These are phyloP conservation scores for Synergus umbraculus DNA, from an alignment of 2,888 invertebrate genomes.

Conservation along the genomic window DNA sequence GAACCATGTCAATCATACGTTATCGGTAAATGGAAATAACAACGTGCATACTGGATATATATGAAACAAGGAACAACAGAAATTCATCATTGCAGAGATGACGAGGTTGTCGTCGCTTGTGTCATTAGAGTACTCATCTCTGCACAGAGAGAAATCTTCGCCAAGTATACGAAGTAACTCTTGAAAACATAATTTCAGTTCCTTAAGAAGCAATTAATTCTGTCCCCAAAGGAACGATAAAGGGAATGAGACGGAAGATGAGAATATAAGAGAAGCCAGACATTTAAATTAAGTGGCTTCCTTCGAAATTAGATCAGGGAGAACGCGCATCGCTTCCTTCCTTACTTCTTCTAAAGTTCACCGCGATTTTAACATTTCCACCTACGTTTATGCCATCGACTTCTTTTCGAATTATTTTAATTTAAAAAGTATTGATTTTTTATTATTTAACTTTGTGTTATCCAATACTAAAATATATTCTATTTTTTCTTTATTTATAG, in stretches of 20 bases:
- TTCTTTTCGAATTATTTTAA: background rate
- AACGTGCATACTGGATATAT: background rate
- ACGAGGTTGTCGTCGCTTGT: conserved; percentile 38
- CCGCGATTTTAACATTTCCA: conserved; percentile 45
- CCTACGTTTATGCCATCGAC: conserved; percentile 39
- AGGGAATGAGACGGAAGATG: conserved; percentile 49
- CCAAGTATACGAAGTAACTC: conserved; percentile 58
- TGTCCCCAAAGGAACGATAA: conserved; percentile 61
- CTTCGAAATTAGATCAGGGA: conserved; percentile 72
- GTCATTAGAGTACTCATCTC: conserved; percentile 50
- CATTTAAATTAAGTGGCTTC: conserved; percentile 74
- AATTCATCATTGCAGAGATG: conserved; percentile 26
- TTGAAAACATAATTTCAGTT: conserved; percentile 73
- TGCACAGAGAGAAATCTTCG: conserved; percentile 45
- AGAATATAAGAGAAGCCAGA: conserved; percentile 56
- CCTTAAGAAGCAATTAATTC: conserved; percentile 75
- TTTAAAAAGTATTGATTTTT: background rate
- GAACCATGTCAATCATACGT: conserved; percentile 5
- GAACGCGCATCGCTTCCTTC: conserved; percentile 56
- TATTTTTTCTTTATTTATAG: too few species aligned
- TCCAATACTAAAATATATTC: too few species aligned
- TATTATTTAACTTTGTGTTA: background rate
- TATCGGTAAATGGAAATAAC: conserved; percentile 7
- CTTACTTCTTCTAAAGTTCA: conserved; percentile 43
- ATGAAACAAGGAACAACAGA: background rate